Evolutionary conservation across 2,888 invertebrate genomes (phyloP).

Genomic region (Caenorhabditis japonica): DNA sequence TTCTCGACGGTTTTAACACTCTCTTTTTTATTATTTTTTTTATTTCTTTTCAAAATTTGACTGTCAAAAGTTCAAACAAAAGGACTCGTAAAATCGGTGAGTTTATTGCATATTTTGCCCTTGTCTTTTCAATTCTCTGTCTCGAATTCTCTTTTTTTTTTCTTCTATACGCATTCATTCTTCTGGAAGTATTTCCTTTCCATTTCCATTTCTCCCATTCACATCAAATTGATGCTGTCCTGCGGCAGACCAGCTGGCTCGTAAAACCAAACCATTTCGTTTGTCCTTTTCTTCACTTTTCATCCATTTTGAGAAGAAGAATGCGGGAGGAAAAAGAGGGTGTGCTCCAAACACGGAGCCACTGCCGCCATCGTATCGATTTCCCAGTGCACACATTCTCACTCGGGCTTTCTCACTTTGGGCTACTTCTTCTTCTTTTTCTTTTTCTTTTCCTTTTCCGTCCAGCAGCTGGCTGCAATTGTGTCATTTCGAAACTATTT

Average conservation of each 20-base stretch:
- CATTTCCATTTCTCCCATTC: too few relatives aligned
- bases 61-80: too few relatives aligned
- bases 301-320: conserved; percentile 11
- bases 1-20: too few relatives aligned
- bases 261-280: conserved; percentile 17
- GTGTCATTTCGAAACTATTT: conserved; percentile 15
- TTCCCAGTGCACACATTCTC: too few relatives aligned
- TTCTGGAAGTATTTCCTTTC: too few relatives aligned
- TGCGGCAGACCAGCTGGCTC: conserved; percentile 11
- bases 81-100: too few relatives aligned
- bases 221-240: conserved; percentile 13
- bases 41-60: not conserved
- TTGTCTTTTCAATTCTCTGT: not conserved
- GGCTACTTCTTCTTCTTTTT: not conserved
- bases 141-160: too few relatives aligned
- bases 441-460: conserved; percentile 11
- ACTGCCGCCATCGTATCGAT: conserved; percentile 48
- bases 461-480: too few relatives aligned
- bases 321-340: not conserved
- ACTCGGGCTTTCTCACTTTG: too few relatives aligned
- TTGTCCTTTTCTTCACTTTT: not conserved
- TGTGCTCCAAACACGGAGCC: conserved; percentile 23
- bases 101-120: too few relatives aligned
- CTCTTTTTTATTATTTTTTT: not conserved
- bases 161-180: too few relatives aligned